Percentiles rank a stretch among this genome's conserved stretches.
Conservation (phyloP, 2,888 invertebrate species). For the Pasiphila rectangulata region DNA sequence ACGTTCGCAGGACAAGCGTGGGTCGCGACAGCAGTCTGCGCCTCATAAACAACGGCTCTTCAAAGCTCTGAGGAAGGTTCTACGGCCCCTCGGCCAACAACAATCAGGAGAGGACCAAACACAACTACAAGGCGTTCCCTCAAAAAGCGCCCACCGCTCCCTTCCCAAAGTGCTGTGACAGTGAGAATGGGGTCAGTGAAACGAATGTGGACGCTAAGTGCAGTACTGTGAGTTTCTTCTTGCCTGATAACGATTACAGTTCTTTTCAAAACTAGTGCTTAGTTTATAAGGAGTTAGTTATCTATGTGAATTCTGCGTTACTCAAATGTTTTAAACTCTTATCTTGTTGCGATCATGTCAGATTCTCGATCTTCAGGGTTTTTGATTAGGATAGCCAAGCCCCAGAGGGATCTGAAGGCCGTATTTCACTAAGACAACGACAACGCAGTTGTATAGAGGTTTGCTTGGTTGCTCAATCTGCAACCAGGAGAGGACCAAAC, state of each 20-base stretch:
- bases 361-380: no score
- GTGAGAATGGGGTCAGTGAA: constrained; percentile 47
- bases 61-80: constrained; percentile 70
- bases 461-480: no score
- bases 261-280: no score
- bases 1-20: constrained; percentile 57
- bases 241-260: constrained; percentile 35
- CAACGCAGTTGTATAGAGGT: no score
- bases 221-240: constrained; percentile 62
- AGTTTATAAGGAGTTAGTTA: no score
- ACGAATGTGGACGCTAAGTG: constrained; percentile 50
- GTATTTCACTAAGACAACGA: no score
- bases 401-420: no score
- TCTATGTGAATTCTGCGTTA: no score
- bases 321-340: no score
- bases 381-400: no score
- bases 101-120: constrained; percentile 56
- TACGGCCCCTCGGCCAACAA: constrained; percentile 58
- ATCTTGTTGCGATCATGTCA: no score
- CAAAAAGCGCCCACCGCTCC: constrained; percentile 54
- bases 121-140: constrained; percentile 57
- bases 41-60: constrained; percentile 67
- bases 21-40: constrained; percentile 72
- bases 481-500: constrained; percentile 56
- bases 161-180: constrained; percentile 70